Conservation (phyloP, 2,797 vertebrate species). For the Enoplosus armatus region DNA sequence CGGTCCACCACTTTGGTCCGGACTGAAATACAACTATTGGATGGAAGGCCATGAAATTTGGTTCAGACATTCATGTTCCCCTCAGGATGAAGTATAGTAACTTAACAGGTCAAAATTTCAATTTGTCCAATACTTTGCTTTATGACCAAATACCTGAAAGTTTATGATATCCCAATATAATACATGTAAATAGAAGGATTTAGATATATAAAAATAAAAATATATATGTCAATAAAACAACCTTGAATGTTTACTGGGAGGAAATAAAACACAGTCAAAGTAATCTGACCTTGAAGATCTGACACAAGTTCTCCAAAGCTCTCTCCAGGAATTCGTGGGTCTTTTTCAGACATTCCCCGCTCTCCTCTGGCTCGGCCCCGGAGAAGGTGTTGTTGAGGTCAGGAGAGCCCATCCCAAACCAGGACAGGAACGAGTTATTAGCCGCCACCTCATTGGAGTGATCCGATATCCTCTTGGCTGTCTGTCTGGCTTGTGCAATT, state of each 20-base stretch:
- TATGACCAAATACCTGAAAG: too few species aligned
- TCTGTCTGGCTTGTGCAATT: slow-evolving; percentile 92
- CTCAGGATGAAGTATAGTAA: background rate
- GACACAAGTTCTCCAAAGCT: slow-evolving; percentile 92
- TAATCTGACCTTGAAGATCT: slow-evolving; percentile 90
- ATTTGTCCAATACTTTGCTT: too few species aligned
- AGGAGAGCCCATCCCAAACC: slow-evolving; percentile 85
- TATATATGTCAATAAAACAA: too few species aligned
- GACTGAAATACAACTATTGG: background rate
- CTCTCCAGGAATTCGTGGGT: slow-evolving; percentile 96
- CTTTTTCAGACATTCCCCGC: slow-evolving; percentile 91
- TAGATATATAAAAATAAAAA: too few species aligned
- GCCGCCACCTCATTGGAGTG: slow-evolving; percentile 85
- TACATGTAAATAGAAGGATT: background rate
- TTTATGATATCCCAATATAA: background rate
- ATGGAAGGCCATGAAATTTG: background rate
- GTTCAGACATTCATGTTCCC: too few species aligned
- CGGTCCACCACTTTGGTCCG: too few species aligned
- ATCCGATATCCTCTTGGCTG: slow-evolving; percentile 91
- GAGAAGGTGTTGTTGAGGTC: slow-evolving; percentile 85
- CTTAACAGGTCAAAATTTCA: too few species aligned
- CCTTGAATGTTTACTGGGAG: background rate
- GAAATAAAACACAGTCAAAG: background rate
- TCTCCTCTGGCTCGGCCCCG: slow-evolving; percentile 90
- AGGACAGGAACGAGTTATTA: slow-evolving; percentile 89